phyloP scores from a whole-genome alignment of 2,797 vertebrate genomes.

The Phrynocephalus vlangalii region DNA sequence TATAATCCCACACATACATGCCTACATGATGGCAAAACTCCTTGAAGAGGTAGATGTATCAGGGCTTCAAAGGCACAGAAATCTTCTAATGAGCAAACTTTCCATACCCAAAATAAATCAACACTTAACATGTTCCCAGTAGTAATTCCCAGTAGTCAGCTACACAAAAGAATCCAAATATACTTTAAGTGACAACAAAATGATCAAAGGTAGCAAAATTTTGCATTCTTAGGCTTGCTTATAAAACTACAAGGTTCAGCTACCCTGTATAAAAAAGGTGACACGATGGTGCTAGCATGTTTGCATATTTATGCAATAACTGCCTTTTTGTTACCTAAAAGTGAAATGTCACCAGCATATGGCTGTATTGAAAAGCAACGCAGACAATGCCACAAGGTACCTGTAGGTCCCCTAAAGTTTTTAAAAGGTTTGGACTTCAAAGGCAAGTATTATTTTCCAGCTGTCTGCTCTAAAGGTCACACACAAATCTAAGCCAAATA shows the following conservation, averaged over 20 bases:
- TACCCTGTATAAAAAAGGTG: not conserved
- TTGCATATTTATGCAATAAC: not conserved
- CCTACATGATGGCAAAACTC: not conserved
- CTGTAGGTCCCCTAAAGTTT: not conserved
- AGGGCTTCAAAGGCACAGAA: conserved; percentile 22
- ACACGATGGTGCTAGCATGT: not conserved
- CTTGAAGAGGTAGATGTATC: not conserved
- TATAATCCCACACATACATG: not conserved
- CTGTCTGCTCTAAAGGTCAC: not conserved
- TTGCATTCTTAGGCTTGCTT: not conserved
- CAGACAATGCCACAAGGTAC: not conserved
- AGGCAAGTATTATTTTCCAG: not conserved
- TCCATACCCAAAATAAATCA: not conserved
- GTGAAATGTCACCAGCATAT: not conserved
- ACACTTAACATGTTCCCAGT: not conserved
- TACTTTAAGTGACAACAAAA: conserved; percentile 18
- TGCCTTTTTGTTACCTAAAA: not conserved
- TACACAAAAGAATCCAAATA: not conserved
- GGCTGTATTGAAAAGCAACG: not conserved
- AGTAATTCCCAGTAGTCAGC: not conserved
- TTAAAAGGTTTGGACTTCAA: not conserved
- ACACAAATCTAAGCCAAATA: not conserved
- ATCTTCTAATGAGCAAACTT: not conserved
- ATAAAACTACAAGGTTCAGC: conserved; percentile 10
- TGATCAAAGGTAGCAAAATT: not conserved